These are phyloP conservation scores for Vidua macroura DNA, from an alignment of 2,113 vertebrate genomes.

Conservation along the genomic window DNA sequence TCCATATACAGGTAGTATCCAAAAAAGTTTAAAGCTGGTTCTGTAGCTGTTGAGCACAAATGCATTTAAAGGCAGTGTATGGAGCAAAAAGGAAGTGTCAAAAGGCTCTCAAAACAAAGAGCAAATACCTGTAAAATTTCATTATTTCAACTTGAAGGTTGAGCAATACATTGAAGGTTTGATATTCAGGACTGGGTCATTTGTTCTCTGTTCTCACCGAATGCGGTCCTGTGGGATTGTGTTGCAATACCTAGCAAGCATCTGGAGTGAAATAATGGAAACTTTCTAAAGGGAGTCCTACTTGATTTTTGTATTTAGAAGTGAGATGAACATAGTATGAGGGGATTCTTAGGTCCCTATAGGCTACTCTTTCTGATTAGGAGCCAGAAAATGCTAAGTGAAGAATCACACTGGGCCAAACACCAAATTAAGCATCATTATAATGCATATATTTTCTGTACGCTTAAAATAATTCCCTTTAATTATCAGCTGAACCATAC, in stretches of 20 bases:
- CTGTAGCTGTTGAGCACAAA: neutral
- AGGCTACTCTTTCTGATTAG: neutral
- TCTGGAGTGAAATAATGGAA: neutral
- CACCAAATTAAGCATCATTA: neutral
- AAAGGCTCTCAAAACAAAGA: neutral
- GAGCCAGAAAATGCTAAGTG: neutral
- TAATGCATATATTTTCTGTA: neutral
- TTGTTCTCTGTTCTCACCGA: neutral
- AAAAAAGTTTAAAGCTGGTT: neutral
- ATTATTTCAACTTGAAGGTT: neutral
- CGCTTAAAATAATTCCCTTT: neutral
- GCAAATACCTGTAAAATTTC: neutral
- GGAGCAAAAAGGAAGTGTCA: neutral
- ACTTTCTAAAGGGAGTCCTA: neutral
- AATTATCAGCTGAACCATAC: neutral
- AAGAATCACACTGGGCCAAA: neutral
- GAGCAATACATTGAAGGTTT: neutral
- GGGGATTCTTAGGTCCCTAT: neutral
- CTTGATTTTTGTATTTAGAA: neutral
- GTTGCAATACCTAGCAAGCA: neutral
- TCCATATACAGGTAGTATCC: neutral
- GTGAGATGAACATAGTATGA: neutral
- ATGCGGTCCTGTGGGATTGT: neutral
- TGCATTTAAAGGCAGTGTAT: neutral
- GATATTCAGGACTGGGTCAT: neutral